Base-by-base conservation (phyloP, 2,113 vertebrate genomes). In the Menura novaehollandiae region DNA sequence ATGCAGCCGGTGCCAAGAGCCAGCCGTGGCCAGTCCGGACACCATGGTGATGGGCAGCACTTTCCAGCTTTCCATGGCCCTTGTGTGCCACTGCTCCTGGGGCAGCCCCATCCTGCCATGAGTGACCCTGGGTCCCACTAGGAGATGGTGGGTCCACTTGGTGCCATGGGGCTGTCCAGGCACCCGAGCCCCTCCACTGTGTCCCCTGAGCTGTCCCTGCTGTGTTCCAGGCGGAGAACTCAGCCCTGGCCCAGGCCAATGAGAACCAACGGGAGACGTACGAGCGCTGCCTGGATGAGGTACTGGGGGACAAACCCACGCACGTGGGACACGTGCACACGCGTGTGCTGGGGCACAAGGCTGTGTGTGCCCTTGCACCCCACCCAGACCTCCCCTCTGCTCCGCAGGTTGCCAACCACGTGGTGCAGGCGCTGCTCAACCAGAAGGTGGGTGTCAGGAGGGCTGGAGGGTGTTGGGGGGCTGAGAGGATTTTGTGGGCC, bases 221-320 rank as follows among this genome's bases (percentile, higher is more conserved):
- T 35, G 53, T 52, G 86, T 84, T 74, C 23, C 89, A 99, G 99
- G 99, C 99, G 1, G 99, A 99, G 94, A 99, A 99, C 84, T 98
- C 98, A 0, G 98, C 99, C 17, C 98, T 99, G 82, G 97, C 98
- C 73, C 98, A 99, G 97, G 99, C 99, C 66, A 99, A 99, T 1
- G 99, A 99, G 97, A 99, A 98, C 97, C 99, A 99, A 97, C 95
- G 99, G 78, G 99, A 99, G 72, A 99, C 99, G 0, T 99, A 99
- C 0, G 99, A 99, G 82, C 98, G 99, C 94, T 99, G 99, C 74
- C 97, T 99, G 97, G 99, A 99, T 0, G 99, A 99, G 98, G 99
- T 99, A 93, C 15, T 1, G 16, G 23, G 20, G 5, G 32, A 1
- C 8, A 2, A 18, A 3, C 10, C 5, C 14, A 5, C 12, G 8